Evolutionary conservation across 1,140 invertebrate species (phyloP).

Genomic region (Diabrotica undecimpunctata): DNA sequence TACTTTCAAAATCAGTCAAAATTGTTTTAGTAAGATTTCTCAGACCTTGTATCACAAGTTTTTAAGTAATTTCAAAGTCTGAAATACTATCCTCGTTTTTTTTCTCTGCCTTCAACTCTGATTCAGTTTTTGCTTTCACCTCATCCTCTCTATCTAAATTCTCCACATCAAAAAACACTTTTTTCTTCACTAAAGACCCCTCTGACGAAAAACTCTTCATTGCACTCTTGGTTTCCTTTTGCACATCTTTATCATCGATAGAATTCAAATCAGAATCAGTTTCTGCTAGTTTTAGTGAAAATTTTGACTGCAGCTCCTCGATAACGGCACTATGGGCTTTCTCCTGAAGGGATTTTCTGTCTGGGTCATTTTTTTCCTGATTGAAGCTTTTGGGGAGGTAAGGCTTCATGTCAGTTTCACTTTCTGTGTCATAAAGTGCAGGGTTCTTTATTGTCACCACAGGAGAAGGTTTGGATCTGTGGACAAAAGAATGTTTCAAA

Average conservation of each 20-base stretch:
- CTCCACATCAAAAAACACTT: conserved; percentile 42
- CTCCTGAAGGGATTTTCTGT: neutral
- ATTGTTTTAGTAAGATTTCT: no score
- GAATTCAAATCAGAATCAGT: conserved; percentile 10
- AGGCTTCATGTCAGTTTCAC: conserved; percentile 22
- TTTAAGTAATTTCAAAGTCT: neutral
- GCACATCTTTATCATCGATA: conserved; percentile 21
- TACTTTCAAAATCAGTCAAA: no score
- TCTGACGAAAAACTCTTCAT: conserved; percentile 34
- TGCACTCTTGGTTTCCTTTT: conserved; percentile 28
- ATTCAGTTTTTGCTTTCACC: neutral
- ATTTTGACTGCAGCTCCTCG: conserved; percentile 24
- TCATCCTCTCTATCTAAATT: conserved; percentile 5
- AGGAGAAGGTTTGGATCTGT: conserved; percentile 3
- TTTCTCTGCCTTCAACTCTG: neutral
- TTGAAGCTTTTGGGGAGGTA: neutral
- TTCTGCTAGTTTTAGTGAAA: conserved; percentile 5
- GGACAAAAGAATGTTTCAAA: neutral
- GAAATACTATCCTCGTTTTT: neutral
- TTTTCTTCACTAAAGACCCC: conserved; percentile 38
- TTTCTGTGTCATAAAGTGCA: conserved; percentile 34
- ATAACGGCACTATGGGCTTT: conserved; percentile 22
- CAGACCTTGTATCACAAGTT: no score
- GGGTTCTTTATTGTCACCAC: conserved; percentile 29
- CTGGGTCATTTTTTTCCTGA: neutral